A percentile compares a stretch with the other conserved stretches of the same genome.
phyloP scores from a whole-genome alignment of 2,888 invertebrate species.

The Ennomos erosarius region DNA sequence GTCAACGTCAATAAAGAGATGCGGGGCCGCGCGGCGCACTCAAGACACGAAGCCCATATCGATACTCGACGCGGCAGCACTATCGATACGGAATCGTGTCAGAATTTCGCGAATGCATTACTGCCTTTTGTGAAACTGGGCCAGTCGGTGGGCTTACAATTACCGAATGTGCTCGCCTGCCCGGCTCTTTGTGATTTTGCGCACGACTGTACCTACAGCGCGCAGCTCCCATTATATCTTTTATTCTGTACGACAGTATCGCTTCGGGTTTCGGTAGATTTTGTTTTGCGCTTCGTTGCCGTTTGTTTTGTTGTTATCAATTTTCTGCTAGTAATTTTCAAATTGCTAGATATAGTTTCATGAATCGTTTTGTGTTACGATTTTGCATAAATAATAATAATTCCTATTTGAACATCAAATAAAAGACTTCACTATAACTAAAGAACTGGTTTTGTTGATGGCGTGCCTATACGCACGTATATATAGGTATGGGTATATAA shows the following conservation, averaged over 20 bases:
- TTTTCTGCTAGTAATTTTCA: slow-evolving; percentile 37
- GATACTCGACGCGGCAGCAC: slow-evolving; percentile 45
- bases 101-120: slow-evolving; percentile 62
- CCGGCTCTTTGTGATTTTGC: slow-evolving; percentile 56
- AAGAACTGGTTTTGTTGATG: not conserved
- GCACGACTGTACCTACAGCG: slow-evolving; percentile 45
- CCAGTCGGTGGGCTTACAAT: slow-evolving; percentile 60
- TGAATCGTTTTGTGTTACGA: slow-evolving; percentile 8
- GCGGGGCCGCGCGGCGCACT: slow-evolving; percentile 19
- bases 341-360: slow-evolving; percentile 27
- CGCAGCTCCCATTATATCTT: slow-evolving; percentile 44
- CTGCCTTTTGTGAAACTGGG: slow-evolving; percentile 57
- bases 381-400: not conserved
- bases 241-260: slow-evolving; percentile 43
- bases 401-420: no score
- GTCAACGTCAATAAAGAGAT: slow-evolving; percentile 45
- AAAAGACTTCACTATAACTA: no score
- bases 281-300: slow-evolving; percentile 44
- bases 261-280: slow-evolving; percentile 49
- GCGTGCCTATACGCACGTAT: not conserved
- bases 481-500: no score
- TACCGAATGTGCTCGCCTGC: slow-evolving; percentile 56
- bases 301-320: slow-evolving; percentile 41
- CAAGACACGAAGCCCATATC: slow-evolving; percentile 40
- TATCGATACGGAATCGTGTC: slow-evolving; percentile 49